Conservation (phyloP, 2,113 vertebrate genomes). For the Calonectris borealis region DNA sequence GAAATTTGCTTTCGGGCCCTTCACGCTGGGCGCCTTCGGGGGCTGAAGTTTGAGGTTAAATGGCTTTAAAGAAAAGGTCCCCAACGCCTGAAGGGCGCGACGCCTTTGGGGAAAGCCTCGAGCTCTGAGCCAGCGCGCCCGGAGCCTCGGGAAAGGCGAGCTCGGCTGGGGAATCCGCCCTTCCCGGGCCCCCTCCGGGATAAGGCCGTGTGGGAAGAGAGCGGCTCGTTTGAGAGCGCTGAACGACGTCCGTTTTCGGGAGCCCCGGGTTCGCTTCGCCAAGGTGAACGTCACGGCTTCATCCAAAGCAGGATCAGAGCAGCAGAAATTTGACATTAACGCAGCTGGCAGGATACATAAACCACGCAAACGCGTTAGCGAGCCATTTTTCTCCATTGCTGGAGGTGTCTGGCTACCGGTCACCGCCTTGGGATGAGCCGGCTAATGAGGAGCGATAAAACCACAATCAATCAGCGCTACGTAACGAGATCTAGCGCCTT, state of each 20-base stretch:
- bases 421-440: fast-evolving
- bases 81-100: background rate
- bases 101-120: background rate
- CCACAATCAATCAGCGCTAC: background rate
- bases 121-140: background rate
- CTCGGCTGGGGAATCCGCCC: background rate
- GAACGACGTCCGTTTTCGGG: fast-evolving
- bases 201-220: fast-evolving
- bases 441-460: fast-evolving
- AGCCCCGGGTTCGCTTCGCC: no score
- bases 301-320: background rate
- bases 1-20: background rate
- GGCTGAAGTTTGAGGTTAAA: background rate
- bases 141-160: background rate
- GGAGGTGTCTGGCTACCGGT: background rate
- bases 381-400: fast-evolving
- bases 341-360: background rate
- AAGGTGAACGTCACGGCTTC: fast-evolving
- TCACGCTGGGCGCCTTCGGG: background rate
- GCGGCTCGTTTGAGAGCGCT: fast-evolving
- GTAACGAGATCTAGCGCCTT: background rate
- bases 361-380: fast-evolving
- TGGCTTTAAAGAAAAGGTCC: background rate
- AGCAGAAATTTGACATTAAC: no score
- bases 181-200: background rate